These are phyloP conservation scores for Terrapene triunguis DNA, from an alignment of 2,113 vertebrate genomes.

Conservation along the genomic window DNA sequence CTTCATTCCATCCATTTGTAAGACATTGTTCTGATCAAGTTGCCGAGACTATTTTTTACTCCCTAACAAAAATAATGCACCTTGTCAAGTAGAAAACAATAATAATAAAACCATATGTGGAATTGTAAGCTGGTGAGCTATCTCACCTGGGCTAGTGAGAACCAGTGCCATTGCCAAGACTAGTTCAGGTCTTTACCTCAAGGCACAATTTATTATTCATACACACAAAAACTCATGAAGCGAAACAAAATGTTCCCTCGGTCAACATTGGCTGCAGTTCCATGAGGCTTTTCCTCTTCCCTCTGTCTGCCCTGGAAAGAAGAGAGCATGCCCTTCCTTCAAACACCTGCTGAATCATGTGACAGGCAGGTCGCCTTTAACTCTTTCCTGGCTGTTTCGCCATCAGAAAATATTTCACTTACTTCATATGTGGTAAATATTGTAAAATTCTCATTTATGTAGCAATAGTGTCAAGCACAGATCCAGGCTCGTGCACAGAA, in stretches of 20 bases:
- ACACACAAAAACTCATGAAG: not conserved
- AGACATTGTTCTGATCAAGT: not conserved
- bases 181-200: not conserved
- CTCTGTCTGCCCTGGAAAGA: not conserved
- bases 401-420: not conserved
- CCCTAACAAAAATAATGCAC: accelerated
- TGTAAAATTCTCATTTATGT: not conserved
- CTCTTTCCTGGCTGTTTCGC: not conserved
- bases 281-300: not conserved
- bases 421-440: not conserved
- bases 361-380: not conserved
- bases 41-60: not conserved
- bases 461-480: not conserved
- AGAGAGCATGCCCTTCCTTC: not conserved
- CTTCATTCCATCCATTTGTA: not conserved
- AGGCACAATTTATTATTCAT: not conserved
- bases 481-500: no score
- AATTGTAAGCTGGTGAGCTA: not conserved
- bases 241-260: not conserved
- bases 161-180: not conserved
- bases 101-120: not conserved
- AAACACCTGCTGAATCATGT: accelerated
- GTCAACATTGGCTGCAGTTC: not conserved
- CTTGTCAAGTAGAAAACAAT: not conserved
- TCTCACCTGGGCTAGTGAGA: not conserved